phyloP scores from a whole-genome alignment of 2,797 vertebrate species.

The Xenops minutus region DNA sequence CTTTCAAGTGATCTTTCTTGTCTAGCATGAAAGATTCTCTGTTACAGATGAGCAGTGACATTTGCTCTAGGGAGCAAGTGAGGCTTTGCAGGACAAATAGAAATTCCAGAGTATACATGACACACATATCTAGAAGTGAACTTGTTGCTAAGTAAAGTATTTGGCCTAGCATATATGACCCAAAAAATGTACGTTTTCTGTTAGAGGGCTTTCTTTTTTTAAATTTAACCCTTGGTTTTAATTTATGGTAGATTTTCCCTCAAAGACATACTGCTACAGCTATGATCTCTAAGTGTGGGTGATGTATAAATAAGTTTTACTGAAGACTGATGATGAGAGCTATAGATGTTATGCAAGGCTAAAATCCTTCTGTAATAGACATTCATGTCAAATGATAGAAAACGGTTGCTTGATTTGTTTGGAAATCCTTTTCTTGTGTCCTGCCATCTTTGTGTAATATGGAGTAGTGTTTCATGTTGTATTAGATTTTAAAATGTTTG shows the following conservation, averaged over 20 bases:
- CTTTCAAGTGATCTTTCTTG: background rate
- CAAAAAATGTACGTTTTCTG: background rate
- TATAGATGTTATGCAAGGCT: background rate
- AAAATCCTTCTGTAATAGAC: background rate
- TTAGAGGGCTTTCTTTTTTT: background rate
- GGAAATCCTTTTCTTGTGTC: background rate
- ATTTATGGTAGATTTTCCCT: accelerated
- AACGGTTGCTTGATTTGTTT: background rate
- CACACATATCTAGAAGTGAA: background rate
- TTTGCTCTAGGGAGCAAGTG: background rate
- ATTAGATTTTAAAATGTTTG: background rate
- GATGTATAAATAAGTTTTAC: background rate
- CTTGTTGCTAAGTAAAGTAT: background rate
- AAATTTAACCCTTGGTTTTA: background rate
- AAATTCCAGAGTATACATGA: background rate
- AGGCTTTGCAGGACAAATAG: background rate
- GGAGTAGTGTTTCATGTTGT: background rate
- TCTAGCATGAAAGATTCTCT: background rate
- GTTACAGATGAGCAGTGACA: background rate
- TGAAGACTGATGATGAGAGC: background rate
- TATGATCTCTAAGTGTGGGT: background rate
- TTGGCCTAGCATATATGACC: background rate
- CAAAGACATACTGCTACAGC: background rate
- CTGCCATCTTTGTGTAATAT: background rate
- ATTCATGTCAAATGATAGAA: background rate